Percentiles rank a stretch among this genome's conserved stretches.
phyloP scores from a whole-genome alignment of 2,113 vertebrate genomes.

The Nibea albiflora region DNA sequence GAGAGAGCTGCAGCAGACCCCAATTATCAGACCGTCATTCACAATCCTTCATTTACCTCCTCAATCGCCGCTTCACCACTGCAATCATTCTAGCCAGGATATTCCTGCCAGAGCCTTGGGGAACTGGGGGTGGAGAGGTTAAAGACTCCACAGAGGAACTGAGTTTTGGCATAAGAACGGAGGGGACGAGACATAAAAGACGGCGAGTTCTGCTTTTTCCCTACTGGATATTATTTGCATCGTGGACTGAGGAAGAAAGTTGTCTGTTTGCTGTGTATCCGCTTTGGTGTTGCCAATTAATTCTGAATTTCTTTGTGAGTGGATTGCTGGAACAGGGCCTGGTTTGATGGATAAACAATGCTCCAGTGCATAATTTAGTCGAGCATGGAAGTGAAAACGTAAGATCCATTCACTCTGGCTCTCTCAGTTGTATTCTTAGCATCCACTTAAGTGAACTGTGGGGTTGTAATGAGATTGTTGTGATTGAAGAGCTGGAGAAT shows the following conservation, averaged over 20 bases:
- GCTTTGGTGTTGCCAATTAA: slow-evolving; percentile 81
- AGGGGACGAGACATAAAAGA: slow-evolving; percentile 69
- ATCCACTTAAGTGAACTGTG: slow-evolving; percentile 60
- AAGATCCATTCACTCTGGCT: slow-evolving; percentile 61
- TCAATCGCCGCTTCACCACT: slow-evolving; percentile 59
- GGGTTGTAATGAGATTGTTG: slow-evolving; percentile 61
- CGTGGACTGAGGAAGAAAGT: slow-evolving; percentile 61
- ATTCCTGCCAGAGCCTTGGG: slow-evolving; percentile 67
- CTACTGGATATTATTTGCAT: slow-evolving; percentile 60
- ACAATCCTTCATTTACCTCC: slow-evolving; percentile 75
- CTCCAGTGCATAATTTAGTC: slow-evolving; percentile 77
- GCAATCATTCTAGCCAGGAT: slow-evolving; percentile 73
- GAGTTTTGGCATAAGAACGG: slow-evolving; percentile 71
- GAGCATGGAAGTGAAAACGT: slow-evolving; percentile 60
- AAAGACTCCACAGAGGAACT: slow-evolving; percentile 77
- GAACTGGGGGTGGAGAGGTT: slow-evolving; percentile 76
- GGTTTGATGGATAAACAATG: slow-evolving; percentile 82
- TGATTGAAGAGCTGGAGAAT: slow-evolving; percentile 47
- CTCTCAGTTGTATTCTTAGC: slow-evolving; percentile 66
- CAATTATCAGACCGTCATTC: slow-evolving; percentile 82
- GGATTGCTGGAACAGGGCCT: slow-evolving; percentile 72
- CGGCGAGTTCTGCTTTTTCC: slow-evolving; percentile 31
- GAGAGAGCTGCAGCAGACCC: slow-evolving; percentile 66
- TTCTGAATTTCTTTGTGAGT: slow-evolving; percentile 74
- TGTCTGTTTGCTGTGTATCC: slow-evolving; percentile 60